Evolutionary conservation across 1,140 invertebrate species (phyloP).

Genomic region (Drosophila mayri): DNA sequence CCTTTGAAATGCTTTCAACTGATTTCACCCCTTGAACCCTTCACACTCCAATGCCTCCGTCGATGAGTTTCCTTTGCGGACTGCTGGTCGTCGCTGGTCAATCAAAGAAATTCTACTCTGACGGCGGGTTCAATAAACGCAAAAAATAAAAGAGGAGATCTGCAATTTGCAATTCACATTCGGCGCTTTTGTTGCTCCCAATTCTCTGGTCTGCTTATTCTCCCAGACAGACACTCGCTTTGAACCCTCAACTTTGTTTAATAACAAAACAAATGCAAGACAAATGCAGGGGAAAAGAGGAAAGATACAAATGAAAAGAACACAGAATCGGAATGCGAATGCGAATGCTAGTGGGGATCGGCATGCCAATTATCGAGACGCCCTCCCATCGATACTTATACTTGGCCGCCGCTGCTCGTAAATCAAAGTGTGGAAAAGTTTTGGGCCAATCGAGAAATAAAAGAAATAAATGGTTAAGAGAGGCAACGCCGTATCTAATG

Average conservation of each 20-base stretch:
- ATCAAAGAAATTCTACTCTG: conserved; percentile 7
- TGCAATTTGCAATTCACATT: conserved; percentile 63
- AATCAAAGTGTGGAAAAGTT: conserved; percentile 71
- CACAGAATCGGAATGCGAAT: conserved; percentile 42
- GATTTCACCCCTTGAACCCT: conserved; percentile 14
- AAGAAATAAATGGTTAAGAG: conserved; percentile 31
- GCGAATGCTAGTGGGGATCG: conserved; percentile 28
- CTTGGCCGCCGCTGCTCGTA: conserved; percentile 20
- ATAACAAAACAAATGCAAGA: conserved; percentile 58
- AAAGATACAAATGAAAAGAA: conserved; percentile 27
- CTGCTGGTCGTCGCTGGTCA: conserved; percentile 34
- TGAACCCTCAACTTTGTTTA: conserved; percentile 76
- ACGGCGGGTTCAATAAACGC: conserved; percentile 50
- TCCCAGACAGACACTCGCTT: conserved; percentile 52
- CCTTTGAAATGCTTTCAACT: conserved; percentile 24
- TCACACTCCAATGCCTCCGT: conserved; percentile 23
- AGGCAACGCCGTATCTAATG: conserved; percentile 56
- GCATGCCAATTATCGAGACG: conserved; percentile 59
- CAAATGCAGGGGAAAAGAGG: conserved; percentile 13
- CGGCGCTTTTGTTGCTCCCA: conserved; percentile 40
- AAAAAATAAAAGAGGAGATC: conserved; percentile 24
- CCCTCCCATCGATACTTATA: conserved; percentile 29
- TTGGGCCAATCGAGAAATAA: conserved; percentile 35
- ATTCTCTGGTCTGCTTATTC: conserved; percentile 40
- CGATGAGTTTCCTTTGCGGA: conserved; percentile 24